phyloP scores from a whole-genome alignment of 2,797 vertebrate genomes.

The Passerculus sandwichensis region DNA sequence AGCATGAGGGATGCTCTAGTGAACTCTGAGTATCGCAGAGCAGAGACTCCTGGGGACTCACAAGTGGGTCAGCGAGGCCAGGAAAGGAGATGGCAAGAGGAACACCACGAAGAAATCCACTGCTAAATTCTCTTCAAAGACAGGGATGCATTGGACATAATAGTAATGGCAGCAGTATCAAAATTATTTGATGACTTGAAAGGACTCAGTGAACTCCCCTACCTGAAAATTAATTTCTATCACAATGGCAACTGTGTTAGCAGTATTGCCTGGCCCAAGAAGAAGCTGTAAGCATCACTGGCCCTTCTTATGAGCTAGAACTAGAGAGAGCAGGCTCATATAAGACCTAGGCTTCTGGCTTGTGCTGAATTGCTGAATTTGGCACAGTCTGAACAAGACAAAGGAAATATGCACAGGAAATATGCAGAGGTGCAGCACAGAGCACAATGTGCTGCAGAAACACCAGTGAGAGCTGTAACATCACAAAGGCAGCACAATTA shows the following conservation, averaged over 20 bases:
- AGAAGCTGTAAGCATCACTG: neutral
- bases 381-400: neutral
- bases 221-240: neutral
- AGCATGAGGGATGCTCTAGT: neutral
- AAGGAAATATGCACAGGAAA: neutral
- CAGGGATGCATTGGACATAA: neutral
- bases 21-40: neutral
- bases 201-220: neutral
- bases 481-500: neutral
- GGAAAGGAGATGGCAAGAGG: neutral
- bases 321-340: neutral
- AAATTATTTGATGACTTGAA: neutral
- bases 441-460: neutral
- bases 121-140: neutral
- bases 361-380: neutral
- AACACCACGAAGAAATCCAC: neutral
- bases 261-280: neutral
- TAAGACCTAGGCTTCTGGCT: neutral
- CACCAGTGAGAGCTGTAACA: neutral
- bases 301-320: neutral
- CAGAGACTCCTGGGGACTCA: constrained; percentile 7
- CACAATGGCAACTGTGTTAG: neutral
- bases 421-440: fast-evolving
- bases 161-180: neutral
- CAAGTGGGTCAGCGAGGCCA: neutral